phyloP scores from a whole-genome alignment of 2,888 invertebrate genomes.

The Parapristionchus giblindavisi region DNA sequence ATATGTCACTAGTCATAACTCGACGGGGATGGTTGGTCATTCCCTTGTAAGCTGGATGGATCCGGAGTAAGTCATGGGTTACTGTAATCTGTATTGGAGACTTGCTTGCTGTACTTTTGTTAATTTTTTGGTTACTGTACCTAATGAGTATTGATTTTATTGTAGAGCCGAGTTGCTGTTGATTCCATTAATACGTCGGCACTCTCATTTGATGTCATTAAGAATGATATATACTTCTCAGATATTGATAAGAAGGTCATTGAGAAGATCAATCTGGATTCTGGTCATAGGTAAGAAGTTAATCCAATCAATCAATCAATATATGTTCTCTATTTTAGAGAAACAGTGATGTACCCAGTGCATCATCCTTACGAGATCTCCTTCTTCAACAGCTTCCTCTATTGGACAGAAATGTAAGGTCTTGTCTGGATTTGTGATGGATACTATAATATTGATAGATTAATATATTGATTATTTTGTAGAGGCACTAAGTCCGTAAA shows the following conservation, averaged over 20 bases:
- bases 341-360: no score
- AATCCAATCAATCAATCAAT: no score
- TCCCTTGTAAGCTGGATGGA: no score
- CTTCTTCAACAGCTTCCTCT: conserved; percentile 51
- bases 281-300: conserved; percentile 42
- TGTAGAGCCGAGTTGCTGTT: conserved; percentile 44
- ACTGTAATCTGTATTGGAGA: no score
- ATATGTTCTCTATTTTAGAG: neutral
- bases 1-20: no score
- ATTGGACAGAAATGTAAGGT: conserved; percentile 48
- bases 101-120: no score
- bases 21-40: no score
- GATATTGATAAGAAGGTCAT: conserved; percentile 47
- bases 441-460: neutral
- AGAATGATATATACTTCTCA: conserved; percentile 49
- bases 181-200: conserved; percentile 46
- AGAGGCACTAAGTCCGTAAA: conserved; percentile 47
- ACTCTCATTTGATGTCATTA: conserved; percentile 50
- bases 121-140: no score
- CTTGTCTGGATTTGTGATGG: neutral
- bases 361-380: conserved; percentile 47
- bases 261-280: conserved; percentile 49
- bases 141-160: no score
- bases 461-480: conserved; percentile 17
- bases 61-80: conserved; percentile 83